Evolutionary conservation across 2,888 invertebrate genomes (phyloP).

Genomic region (Crossocerus cetratus): DNA sequence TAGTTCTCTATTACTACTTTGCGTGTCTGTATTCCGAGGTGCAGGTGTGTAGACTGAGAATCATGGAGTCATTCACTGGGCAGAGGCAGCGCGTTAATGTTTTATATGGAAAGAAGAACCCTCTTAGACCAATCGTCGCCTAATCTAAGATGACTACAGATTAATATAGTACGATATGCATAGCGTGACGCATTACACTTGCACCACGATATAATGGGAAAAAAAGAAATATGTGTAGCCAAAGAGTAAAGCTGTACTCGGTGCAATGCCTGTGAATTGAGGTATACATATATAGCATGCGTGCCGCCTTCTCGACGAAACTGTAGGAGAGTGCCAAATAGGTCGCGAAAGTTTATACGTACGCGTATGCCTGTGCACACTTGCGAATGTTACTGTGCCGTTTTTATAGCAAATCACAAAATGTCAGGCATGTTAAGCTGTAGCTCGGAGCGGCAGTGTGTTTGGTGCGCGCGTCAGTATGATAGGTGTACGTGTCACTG

Average conservation of each 20-base stretch:
- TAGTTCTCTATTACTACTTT: too few relatives aligned
- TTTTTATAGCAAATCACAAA: slow-evolving; percentile 55
- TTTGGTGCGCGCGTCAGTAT: slow-evolving; percentile 59
- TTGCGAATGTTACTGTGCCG: slow-evolving; percentile 29
- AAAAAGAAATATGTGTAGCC: slow-evolving; percentile 48
- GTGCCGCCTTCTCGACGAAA: slow-evolving; percentile 70
- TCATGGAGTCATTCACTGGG: too few relatives aligned
- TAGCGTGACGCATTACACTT: too few relatives aligned
- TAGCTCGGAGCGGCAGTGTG: slow-evolving; percentile 60
- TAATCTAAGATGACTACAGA: slow-evolving; percentile 36
- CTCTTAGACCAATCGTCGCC: slow-evolving; percentile 61
- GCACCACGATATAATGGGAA: slow-evolving; percentile 28
- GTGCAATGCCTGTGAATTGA: slow-evolving; percentile 76
- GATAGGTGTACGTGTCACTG: slow-evolving; percentile 39
- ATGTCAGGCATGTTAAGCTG: slow-evolving; percentile 61
- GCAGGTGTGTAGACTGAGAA: too few relatives aligned
- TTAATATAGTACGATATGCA: slow-evolving; percentile 7
- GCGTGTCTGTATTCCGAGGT: too few relatives aligned
- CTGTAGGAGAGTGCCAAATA: slow-evolving; percentile 70
- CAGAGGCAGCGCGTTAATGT: slow-evolving; percentile 28
- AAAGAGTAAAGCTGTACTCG: slow-evolving; percentile 56
- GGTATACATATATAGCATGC: slow-evolving; percentile 71
- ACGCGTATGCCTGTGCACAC: slow-evolving; percentile 46
- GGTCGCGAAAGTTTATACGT: slow-evolving; percentile 71
- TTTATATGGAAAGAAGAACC: slow-evolving; percentile 47